Base-by-base conservation (phyloP, 2,797 vertebrate species). In the Sebastes taczanowskii region DNA sequence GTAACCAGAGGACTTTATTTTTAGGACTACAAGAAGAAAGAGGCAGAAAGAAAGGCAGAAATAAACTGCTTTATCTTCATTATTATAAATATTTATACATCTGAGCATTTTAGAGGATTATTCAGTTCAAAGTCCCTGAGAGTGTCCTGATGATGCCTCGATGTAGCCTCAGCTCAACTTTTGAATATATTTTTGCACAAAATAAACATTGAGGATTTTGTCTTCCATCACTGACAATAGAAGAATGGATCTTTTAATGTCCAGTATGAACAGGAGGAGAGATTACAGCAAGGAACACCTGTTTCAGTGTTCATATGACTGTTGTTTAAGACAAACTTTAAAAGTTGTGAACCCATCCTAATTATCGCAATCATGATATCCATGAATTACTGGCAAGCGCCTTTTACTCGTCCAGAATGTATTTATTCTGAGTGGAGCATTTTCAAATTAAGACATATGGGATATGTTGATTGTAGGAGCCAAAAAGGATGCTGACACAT, bases 1-100 rank as follows among this genome's bases (percentile, higher is more conserved):
- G 82, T 80, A 83, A 81, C 84, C 64, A 74, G 49, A 74, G 46
- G 64, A 74, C 49, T 81, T 89, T 91, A 92, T 93, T 90, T 93
- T 86, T 87, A 88, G 89, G 80, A 77, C 69, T 29, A 60, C 5
- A 16, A 70, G 74, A 67, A 66, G 67, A 78, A 56, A 62, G 64
- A 78, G 73, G 38, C 27, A 56, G 14, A 70, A 34, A 53, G 61
- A 0, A 22, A 69, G 6, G 35, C 27, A 63, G 34, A 71, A 53
- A 9, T 10, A 11, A 52, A 52, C 3, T 0, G 0, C 20, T 46
- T 23, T 11, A 11, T 30, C 55, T 11, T 16, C 22, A 35, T 11
- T 7, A 20, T 14, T 49, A 7, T 11, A 49, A 30, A 62, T 9
- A 27, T 68, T 29, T 20, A 20, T 3, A 2, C 18, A 53, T 63